Base-by-base conservation (phyloP, 2,888 invertebrate species). In the Drosophila differens region DNA sequence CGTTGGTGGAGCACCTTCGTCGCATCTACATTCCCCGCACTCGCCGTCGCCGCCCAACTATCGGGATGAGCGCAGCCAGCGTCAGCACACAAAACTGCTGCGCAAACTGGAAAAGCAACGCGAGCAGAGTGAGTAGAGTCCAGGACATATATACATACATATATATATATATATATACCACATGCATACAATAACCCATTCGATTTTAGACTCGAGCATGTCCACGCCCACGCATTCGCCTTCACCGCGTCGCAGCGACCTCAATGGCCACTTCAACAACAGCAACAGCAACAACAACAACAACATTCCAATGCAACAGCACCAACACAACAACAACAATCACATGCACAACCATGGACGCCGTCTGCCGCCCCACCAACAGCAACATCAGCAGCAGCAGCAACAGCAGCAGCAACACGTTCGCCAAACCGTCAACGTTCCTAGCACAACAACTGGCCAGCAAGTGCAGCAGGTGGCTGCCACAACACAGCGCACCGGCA, bases 41-140 rank as follows among this genome's bases (percentile, higher is more conserved):
- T 96, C 96, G 79, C 95, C 95, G 70, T 95, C 95, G 52, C 96
- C 96, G 64, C 95, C 96, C 57, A 92, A 91, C 91, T 97, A 97
- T 92, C 96, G 97, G 92, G 97, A 97, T 93, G 97, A 97, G 93
- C 94, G 97, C 87, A 95, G 96, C 51, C 96, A 96, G 91, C 94
- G 96, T 76, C 97, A 97, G 93, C 96, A 96, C 92, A 95, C 95
- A 78, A 97, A 97, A 93, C 94, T 97, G 86, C 95, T 96, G 92
- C 95, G 96, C 89, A 97, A 97, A 93, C 93, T 97, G 81, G 97
- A 97, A 91, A 95, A 95, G 81, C 96, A 96, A 92, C 90, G 93
- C 61, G 95, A 95, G 84, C 94, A 94, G 90, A 95, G 95, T 95
- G 76, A 94, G 94, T 70, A 35, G 7, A 32, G 4, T 22, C 16